Percentiles rank a stretch among this genome's conserved stretches.
These are phyloP conservation scores for Alviniconcha strummeri DNA, from an alignment of 2,888 invertebrate genomes.

Conservation along the genomic window DNA sequence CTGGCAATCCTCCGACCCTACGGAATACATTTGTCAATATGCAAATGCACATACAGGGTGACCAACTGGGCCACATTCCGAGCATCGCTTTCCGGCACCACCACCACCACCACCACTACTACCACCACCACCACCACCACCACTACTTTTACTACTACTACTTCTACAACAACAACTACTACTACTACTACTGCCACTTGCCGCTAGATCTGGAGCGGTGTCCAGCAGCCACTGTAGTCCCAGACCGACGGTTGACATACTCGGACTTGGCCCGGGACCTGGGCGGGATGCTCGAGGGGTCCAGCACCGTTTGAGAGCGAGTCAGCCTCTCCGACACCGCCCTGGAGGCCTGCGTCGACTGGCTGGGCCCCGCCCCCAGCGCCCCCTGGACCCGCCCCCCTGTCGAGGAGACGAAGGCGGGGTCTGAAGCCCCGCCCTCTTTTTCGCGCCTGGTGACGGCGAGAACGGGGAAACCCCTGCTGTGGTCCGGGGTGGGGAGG, in stretches of 20 bases:
- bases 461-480: slow-evolving; percentile 34
- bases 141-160: not conserved
- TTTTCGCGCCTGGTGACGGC: slow-evolving; percentile 31
- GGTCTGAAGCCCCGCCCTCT: not conserved
- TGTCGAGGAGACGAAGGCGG: not conserved
- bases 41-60: too few relatives aligned
- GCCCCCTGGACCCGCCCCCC: not conserved
- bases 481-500: slow-evolving; percentile 13
- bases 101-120: too few relatives aligned
- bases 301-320: not conserved
- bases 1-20: too few relatives aligned
- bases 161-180: not conserved
- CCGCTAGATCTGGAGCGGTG: not conserved
- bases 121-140: too few relatives aligned
- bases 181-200: not conserved
- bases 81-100: too few relatives aligned
- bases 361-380: not conserved
- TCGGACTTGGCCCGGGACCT: slow-evolving; percentile 24
- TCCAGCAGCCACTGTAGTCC: not conserved
- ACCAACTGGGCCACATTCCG: too few relatives aligned
- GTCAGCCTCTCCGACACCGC: slow-evolving; percentile 27
- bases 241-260: not conserved
- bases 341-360: not conserved
- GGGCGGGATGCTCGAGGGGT: not conserved
- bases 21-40: too few relatives aligned